A percentile compares a stretch with the other conserved stretches of the same genome.
Evolutionary conservation across 2,888 invertebrate genomes (phyloP).

Genomic region (Agapostemon virescens): DNA sequence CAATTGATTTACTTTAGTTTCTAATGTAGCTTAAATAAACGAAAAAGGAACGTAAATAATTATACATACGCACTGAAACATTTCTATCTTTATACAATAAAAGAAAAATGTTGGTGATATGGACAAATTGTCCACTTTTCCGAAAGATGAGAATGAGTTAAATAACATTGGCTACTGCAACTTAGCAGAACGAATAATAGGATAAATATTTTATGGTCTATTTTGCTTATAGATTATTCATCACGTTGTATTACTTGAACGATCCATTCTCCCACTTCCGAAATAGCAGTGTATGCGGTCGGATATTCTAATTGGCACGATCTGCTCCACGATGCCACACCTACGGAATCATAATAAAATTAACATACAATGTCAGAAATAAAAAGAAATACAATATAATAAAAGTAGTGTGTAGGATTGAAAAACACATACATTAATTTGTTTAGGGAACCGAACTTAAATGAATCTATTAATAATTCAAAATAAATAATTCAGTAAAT

Average conservation of each 20-base stretch:
- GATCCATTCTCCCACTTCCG: conserved; percentile 69
- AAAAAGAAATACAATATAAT: neutral
- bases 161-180: neutral
- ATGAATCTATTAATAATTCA: neutral
- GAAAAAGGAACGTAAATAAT: neutral
- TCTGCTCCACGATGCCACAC: conserved; percentile 70
- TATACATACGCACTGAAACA: too few species aligned
- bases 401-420: neutral
- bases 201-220: neutral
- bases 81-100: too few species aligned
- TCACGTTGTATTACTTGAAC: conserved; percentile 56
- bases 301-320: conserved; percentile 68
- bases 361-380: neutral
- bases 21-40: neutral
- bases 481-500: neutral
- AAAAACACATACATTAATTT: neutral
- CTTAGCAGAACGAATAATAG: neutral
- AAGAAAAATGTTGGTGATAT: too few species aligned
- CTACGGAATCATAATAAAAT: conserved; percentile 42
- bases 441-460: neutral
- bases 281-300: conserved; percentile 66
- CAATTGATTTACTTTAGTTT: neutral
- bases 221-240: neutral
- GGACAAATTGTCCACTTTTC: too few species aligned
- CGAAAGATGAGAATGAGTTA: neutral